Percentiles rank a stretch among this genome's conserved stretches.
phyloP scores from a whole-genome alignment of 2,797 vertebrate species.

The Enteromius mattozi region DNA sequence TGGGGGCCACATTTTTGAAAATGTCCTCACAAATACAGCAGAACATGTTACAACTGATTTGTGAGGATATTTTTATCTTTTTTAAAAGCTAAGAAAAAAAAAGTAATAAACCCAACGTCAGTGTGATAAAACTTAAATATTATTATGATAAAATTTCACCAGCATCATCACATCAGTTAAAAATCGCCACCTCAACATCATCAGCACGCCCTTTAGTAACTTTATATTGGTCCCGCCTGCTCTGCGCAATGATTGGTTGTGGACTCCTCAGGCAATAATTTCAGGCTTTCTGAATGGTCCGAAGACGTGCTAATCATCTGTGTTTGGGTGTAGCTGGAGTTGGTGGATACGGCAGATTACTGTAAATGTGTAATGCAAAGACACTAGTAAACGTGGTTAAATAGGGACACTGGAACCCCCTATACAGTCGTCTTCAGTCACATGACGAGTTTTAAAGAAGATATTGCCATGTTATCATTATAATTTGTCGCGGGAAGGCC shows the following conservation, averaged over 20 bases:
- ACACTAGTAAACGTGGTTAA: background rate
- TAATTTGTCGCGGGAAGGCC: background rate
- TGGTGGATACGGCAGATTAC: conserved; percentile 15
- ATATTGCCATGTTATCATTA: background rate
- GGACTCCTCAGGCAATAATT: conserved; percentile 26
- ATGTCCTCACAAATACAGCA: background rate
- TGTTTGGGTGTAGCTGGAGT: conserved; percentile 20
- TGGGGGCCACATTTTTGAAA: background rate
- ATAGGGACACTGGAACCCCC: background rate
- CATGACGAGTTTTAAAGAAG: background rate
- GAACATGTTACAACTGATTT: background rate
- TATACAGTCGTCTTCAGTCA: background rate
- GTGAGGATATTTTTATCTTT: background rate
- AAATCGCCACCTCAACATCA: background rate
- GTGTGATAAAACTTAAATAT: background rate
- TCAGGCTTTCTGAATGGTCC: conserved; percentile 23
- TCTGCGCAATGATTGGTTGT: conserved; percentile 32
- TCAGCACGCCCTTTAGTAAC: conserved; percentile 25
- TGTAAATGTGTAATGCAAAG: conserved; percentile 15
- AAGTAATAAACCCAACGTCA: background rate
- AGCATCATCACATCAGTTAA: background rate
- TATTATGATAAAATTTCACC: background rate
- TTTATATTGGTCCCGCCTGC: conserved; percentile 21
- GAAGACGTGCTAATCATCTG: conserved; percentile 5
- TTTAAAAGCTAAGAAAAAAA: too few relatives aligned